Base-by-base conservation (phyloP, 1,140 invertebrate genomes). In the Druon quercuslanigerum region DNA sequence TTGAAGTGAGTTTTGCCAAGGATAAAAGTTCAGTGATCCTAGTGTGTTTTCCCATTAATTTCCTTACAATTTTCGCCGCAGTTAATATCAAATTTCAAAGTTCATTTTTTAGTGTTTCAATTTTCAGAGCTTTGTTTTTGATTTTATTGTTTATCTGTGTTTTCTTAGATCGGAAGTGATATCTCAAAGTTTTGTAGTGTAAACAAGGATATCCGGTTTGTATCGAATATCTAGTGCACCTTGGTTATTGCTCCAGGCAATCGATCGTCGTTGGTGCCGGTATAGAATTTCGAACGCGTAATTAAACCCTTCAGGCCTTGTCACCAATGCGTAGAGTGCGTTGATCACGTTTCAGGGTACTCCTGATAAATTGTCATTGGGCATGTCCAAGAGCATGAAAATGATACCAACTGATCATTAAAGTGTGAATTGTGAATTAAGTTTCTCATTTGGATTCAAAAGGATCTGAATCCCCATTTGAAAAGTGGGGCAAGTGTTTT, bases 221-320 rank as follows among this genome's bases (percentile, higher is more conserved):
- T 66, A 16, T 40, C 11, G 14, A 66, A 66, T 66, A 40, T 46
- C 33, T 5, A 66, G 60, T 14, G 60, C 60, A 66, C 13, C 33
- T 66, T 66, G 25, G 60, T 66, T 66, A 66, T 66, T 60, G 57
- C 60, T 46, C 16, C 16, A 40, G 60, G 60, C 60, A 13, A 66
- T 66, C 60, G 60, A 66, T 66, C 14, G 60, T 66, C 14, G 60
- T n/a, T 66, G 60, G 60, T 66, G 40, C 60, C 60, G 13, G 60
- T 66, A 40, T 66, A n/a, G 60, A 66, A 66, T 66, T 66, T 66
- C 60, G 25, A 66, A 66, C 60, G 60, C 16, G 60, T 66, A 66
- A 66, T 66, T 66, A 66, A 66, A 66, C 60, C 60, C 40, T 20
- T 66, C 60, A 20, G 40, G 16, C 60, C 25, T 66, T 66, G 60